These are phyloP conservation scores for Onchidella celtica DNA, from an alignment of 2,888 invertebrate genomes.

Conservation along the genomic window DNA sequence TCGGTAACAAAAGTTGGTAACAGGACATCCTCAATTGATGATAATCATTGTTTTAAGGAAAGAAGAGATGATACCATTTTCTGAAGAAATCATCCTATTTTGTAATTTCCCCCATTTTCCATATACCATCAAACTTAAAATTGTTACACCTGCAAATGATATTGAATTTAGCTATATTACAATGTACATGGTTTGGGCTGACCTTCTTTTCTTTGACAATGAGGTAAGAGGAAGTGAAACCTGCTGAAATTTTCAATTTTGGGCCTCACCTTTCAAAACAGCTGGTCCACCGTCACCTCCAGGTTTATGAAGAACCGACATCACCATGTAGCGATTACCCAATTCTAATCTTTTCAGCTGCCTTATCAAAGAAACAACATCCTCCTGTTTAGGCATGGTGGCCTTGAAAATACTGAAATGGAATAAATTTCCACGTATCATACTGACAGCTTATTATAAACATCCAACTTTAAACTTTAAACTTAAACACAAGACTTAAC, in stretches of 20 bases:
- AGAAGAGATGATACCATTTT: too few relatives aligned
- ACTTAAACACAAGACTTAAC: too few relatives aligned
- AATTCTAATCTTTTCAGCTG: conserved; percentile 35
- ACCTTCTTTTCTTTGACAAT: too few relatives aligned
- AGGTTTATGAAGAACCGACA: conserved; percentile 25
- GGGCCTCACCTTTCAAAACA: conserved; percentile 38
- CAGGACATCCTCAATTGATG: too few relatives aligned
- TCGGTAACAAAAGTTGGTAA: too few relatives aligned
- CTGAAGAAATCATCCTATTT: too few relatives aligned
- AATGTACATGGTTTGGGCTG: too few relatives aligned
- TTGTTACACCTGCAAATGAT: too few relatives aligned
- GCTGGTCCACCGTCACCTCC: background rate
- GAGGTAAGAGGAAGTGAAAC: too few relatives aligned
- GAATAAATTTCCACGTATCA: background rate
- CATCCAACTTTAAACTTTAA: too few relatives aligned
- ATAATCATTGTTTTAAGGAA: too few relatives aligned
- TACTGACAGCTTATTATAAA: background rate
- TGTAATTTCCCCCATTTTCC: background rate
- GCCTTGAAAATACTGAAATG: conserved; percentile 33
- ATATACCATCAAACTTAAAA: background rate
- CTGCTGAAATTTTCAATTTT: background rate
- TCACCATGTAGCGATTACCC: conserved; percentile 48
- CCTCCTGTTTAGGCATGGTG: conserved; percentile 15
- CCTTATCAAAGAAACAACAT: conserved; percentile 15
- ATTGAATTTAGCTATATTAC: too few relatives aligned